These are phyloP conservation scores for Lasioglossum leucozonium DNA, from an alignment of 2,888 invertebrate genomes.

Conservation along the genomic window DNA sequence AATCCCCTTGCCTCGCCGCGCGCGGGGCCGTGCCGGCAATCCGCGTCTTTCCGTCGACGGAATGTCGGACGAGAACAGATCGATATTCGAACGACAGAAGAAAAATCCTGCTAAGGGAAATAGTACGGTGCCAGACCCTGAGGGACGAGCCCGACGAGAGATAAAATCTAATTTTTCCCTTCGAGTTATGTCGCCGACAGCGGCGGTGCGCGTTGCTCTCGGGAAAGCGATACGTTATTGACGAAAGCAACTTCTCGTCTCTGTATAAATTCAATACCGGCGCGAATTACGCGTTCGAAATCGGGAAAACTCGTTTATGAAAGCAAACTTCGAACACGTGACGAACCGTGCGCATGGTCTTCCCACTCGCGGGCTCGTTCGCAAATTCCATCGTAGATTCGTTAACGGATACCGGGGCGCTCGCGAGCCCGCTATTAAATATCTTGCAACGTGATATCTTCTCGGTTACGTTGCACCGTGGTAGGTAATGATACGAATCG, in stretches of 20 bases:
- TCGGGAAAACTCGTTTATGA: slow-evolving; percentile 4
- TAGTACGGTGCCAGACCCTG: neutral
- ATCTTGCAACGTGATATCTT: neutral
- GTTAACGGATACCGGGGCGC: neutral
- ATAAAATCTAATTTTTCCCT: slow-evolving; percentile 22
- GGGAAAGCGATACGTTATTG: neutral
- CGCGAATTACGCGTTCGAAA: slow-evolving; percentile 5
- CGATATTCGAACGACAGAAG: slow-evolving; percentile 29
- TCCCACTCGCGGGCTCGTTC: neutral
- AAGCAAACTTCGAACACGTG: neutral
- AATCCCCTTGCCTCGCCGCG: neutral
- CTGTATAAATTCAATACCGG: slow-evolving; percentile 1
- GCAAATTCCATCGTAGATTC: slow-evolving; percentile 16
- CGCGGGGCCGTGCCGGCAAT: no score
- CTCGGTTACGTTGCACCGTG: neutral
- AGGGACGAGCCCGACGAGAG: neutral
- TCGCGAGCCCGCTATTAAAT: neutral
- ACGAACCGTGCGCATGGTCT: neutral
- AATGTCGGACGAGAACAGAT: slow-evolving; percentile 3
- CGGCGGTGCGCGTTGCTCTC: neutral
- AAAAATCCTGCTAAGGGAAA: slow-evolving; percentile 11
- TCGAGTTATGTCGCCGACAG: slow-evolving; percentile 3
- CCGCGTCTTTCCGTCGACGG: slow-evolving; percentile 1
- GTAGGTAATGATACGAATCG: neutral
- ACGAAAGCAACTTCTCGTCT: neutral